A percentile compares a stretch with the other conserved stretches of the same genome.
phyloP scores from a whole-genome alignment of 2,797 vertebrate genomes.

The Brachyrhaphis roseni region DNA sequence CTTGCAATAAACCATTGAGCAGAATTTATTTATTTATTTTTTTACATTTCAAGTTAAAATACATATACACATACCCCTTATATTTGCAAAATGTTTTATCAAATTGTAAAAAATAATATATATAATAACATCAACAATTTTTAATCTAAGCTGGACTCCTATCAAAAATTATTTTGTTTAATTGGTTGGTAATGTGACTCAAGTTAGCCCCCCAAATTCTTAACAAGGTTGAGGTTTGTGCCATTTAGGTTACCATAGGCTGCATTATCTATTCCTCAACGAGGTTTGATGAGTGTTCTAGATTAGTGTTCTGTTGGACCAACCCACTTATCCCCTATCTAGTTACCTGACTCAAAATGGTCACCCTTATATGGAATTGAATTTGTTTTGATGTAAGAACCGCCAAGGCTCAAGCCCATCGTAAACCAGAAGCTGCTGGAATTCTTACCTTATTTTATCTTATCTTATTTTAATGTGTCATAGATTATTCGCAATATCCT shows the following conservation, averaged over 20 bases:
- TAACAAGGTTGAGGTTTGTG: not conserved
- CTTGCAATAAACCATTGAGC: not conserved
- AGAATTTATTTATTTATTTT: too few species aligned
- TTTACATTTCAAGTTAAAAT: not conserved
- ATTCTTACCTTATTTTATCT: too few species aligned
- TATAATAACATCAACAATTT: not conserved
- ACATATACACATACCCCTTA: not conserved
- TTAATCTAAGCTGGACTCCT: not conserved
- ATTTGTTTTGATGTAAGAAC: not conserved
- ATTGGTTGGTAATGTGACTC: not conserved
- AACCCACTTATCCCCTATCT: not conserved
- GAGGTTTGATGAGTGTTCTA: not conserved
- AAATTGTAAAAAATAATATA: not conserved
- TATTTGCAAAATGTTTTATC: not conserved
- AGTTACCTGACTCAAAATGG: not conserved
- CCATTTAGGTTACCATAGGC: not conserved
- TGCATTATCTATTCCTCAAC: not conserved
- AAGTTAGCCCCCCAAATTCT: not conserved
- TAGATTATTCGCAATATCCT: not conserved
- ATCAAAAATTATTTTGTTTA: not conserved
- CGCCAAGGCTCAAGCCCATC: too few species aligned
- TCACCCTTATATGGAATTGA: not conserved
- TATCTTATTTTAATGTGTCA: too few species aligned
- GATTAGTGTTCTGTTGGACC: not conserved
- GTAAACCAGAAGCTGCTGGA: too few species aligned